Base-by-base conservation (phyloP, 35 echinoderm and acorn worm species). In the Hemicentrotus pulcherrimus region DNA sequence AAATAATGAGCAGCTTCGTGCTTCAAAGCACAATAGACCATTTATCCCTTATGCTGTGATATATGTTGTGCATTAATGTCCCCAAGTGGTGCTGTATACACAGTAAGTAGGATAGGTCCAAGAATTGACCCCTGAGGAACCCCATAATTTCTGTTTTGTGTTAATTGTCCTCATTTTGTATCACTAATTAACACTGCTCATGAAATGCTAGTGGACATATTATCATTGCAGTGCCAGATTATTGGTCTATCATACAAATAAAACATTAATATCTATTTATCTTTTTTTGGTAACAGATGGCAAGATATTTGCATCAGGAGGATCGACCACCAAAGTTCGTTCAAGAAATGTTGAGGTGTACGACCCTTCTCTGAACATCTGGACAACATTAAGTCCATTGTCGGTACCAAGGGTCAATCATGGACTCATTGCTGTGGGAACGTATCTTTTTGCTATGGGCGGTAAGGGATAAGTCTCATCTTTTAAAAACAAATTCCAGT, bases 281-380 rank as follows among this genome's bases (percentile, higher is more conserved):
- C 28, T 15, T 89, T 41, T 89, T 89, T 33, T 32, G 30, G 2
- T 18, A 1, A 31, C 91, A 92, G 91, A n/a, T 93, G 91, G 91
- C 30, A 93, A 30, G 91, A 93, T 93, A 31, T 93, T 58, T 58
- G 91, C 91, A 0, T 46, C 91, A 2, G 91, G 91, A 14, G 91
- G 91, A 24, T 93, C 91, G 16, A 93, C 91, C 22, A 58, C 91
- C 22, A 93, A 93, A 47, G 0, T 48, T 13, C 91, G 91, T 31
- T 93, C 91, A 32, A 93, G 91, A 58, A 47, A 58, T 28, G 91
- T 93, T 32, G 91, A 93, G 48, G 91, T 93, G 46, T 93, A 93
- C 91, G 31, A 93, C 91, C 91, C 91, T 48, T 31, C 46, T 47
- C n/a, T 93, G 91, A 46, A 93, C 48, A 58, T 93, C 48, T 93